Conservation (phyloP, 2,888 invertebrate genomes). For the Idaea aversata region DNA sequence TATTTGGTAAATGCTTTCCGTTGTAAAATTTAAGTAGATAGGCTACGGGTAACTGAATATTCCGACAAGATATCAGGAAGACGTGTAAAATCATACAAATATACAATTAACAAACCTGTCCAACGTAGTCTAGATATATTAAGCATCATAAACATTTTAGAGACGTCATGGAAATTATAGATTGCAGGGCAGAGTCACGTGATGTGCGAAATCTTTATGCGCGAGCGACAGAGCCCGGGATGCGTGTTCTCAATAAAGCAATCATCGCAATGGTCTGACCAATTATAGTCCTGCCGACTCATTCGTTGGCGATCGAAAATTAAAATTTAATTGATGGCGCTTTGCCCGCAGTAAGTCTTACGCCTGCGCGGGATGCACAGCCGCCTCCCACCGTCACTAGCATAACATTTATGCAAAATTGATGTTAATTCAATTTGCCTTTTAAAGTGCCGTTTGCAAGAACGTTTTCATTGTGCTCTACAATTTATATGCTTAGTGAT, state of each 20-base stretch:
- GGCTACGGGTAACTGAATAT: no score
- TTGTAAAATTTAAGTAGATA: no score
- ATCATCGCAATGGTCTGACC: slow-evolving; percentile 64
- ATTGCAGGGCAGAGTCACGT: background rate
- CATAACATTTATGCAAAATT: slow-evolving; percentile 66
- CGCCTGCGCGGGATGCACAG: slow-evolving; percentile 34
- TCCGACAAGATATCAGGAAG: no score
- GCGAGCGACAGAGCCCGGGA: slow-evolving; percentile 37
- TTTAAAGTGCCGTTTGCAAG: slow-evolving; percentile 42
- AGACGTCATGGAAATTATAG: background rate
- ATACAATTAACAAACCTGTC: background rate
- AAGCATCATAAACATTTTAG: background rate
- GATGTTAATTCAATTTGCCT: slow-evolving; percentile 72
- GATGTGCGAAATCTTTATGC: slow-evolving; percentile 42
- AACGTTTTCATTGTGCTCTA: slow-evolving; percentile 31
- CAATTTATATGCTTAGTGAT: slow-evolving; percentile 16
- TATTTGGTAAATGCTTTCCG: no score
- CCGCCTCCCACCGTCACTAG: slow-evolving; percentile 39
- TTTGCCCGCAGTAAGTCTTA: slow-evolving; percentile 43
- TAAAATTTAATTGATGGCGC: slow-evolving; percentile 74
- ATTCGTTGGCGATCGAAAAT: slow-evolving; percentile 67
- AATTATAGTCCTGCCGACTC: slow-evolving; percentile 66
- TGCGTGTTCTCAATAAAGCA: slow-evolving; percentile 73
- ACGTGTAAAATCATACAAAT: background rate
- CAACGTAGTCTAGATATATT: background rate